Evolutionary conservation across 1,140 invertebrate species (phyloP), one percentile per base, ranked within the genome.

Genomic region (Bilobella aurantiaca): DNA sequence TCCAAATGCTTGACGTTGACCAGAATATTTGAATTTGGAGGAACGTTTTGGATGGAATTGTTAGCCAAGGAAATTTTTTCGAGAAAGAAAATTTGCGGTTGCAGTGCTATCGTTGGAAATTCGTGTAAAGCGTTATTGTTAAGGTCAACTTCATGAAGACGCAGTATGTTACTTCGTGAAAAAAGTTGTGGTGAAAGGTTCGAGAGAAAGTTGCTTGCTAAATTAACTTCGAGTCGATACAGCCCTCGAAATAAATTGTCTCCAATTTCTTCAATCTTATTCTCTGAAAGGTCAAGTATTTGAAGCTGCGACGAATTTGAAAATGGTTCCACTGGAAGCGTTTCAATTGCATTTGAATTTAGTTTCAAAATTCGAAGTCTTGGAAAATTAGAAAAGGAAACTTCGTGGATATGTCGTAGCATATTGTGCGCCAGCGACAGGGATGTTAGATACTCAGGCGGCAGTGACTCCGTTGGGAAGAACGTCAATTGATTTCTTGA

Each of bases 261-360:
- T 1, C 85, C 86, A 5, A 95, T 76, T 29, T 83, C 78, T 71
- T 89, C 86, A 18, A 95, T 77, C 63, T 82, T 82, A 75, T 95
- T 95, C 28, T 77, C 69, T 0, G 86, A 84, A 42, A 95, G 77
- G 77, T 93, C 86, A 29, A 95, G 74, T 16, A 83, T 74, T 75
- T 93, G 91, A 62, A 94, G 79, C 77, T 92, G 90, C 0, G 89
- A 86, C 0, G 91, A 94, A 75, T 94, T 94, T 70, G 91, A 86
- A 75, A 94, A 94, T 0, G 90, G 87, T 78, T 89, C 85, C 78
- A 91, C 89, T 68, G 86, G 87, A 14, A 95, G 83, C 62, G 83
- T 82, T 73, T 90, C 88, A 67, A 95, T 82, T 69, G 84, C 78
- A 74, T 94, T 94, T 63, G 84, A 75, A 0, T 85, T 82, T 14